Base-by-base conservation (phyloP, 2,113 vertebrate species). In the Pachyramphus minor region DNA sequence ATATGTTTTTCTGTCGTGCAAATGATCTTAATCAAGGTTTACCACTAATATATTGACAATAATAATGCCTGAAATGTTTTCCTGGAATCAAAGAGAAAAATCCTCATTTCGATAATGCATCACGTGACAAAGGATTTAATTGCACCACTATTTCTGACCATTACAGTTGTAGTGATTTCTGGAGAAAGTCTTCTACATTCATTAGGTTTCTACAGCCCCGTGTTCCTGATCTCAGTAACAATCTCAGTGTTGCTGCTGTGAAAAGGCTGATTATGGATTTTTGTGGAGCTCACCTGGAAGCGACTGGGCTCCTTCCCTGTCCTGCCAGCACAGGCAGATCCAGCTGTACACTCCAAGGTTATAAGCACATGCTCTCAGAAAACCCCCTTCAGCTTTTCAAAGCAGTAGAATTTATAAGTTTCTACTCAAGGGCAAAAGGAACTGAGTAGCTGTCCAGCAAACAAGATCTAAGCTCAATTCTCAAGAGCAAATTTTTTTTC, bases 21-120 rank as follows among this genome's bases (percentile, higher is more conserved):
- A 89, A 84, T 74, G 18, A 88, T 96, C 74, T 95, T 96, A 86
- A 95, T 96, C 55, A 91, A 90, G 83, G 63, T 72, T 95, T 73
- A 66, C 76, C 23, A 49, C 78, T 89, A 95, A 69, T 78, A 94
- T 22, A 87, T 85, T 68, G 78, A 95, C 87, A 93, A 87, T 82
- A 81, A 94, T 59, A 82, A 91, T 37, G 15, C 87, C 95, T 89
- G 88, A 96, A 95, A 96, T 75, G 85, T 84, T 97, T 98, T 97
- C 93, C 84, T 91, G 92, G 96, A 96, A 97, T 92, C 79, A 96
- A 96, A 97, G 52, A 96, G 75, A 84, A 93, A 82, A 94, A 82
- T 53, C 94, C 72, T 95, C 62, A 96, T 97, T 96, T 97, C 96
- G 66, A 85, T 97, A 96, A 95, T 89, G 50, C 75, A 85, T 30